Conservation (phyloP, 30 jellyfish, hydroid and myxozoan species). For the Chrysaora quinquecirrha region DNA sequence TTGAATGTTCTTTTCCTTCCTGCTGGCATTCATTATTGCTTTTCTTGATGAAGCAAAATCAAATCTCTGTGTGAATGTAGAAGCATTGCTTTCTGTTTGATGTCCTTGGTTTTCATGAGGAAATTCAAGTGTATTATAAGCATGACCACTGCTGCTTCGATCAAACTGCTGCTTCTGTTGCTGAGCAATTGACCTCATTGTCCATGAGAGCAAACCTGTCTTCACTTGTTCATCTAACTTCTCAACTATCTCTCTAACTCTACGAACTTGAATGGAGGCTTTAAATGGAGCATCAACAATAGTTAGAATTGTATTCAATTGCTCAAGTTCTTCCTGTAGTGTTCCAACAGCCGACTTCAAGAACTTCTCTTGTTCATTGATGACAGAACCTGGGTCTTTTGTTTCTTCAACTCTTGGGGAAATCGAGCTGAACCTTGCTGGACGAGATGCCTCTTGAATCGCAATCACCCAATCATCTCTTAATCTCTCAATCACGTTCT, state of each 20-base stretch:
- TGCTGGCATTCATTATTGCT: constrained; percentile 44
- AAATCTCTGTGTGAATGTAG: constrained; percentile 28
- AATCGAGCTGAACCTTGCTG: constrained; percentile 49
- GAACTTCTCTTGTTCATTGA: constrained; percentile 76
- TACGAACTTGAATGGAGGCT: constrained; percentile 91
- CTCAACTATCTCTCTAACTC: constrained; percentile 76
- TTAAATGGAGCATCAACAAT: constrained; percentile 95
- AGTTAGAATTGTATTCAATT: constrained; percentile 76
- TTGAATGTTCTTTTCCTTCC: background rate
- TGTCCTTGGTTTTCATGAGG: background rate
- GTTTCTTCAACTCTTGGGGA: constrained; percentile 5
- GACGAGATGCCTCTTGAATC: constrained; percentile 84
- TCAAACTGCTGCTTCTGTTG: constrained; percentile 23
- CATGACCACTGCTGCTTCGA: background rate
- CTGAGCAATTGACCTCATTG: constrained; percentile 69
- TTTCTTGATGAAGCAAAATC: constrained; percentile 49
- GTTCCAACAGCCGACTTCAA: constrained; percentile 75
- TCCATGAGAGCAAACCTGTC: constrained; percentile 91
- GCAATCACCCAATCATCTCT: constrained; percentile 96
- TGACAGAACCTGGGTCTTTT: constrained; percentile 20
- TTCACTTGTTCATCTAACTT: constrained; percentile 81
- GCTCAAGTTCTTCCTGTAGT: constrained; percentile 87
- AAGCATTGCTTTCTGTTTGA: background rate
- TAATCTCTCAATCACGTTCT: constrained; percentile 42
- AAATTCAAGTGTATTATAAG: constrained; percentile 2